phyloP scores from a whole-genome alignment of 2,888 invertebrate species.

The Frankliniella fusca region DNA sequence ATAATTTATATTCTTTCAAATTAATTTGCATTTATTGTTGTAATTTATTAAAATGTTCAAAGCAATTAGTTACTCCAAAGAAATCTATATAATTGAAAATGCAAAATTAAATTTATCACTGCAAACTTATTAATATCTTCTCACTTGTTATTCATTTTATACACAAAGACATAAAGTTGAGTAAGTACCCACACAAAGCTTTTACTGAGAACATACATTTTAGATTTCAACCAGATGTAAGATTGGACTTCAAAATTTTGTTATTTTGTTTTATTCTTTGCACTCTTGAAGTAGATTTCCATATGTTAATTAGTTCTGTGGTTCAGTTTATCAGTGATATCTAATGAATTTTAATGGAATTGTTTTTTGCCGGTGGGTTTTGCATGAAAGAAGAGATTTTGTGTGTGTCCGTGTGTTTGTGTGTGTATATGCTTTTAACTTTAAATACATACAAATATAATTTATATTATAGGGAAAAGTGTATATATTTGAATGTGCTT shows the following conservation, averaged over 20 bases:
- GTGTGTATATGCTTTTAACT: not conserved
- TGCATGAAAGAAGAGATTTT: not conserved
- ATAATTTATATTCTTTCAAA: slow-evolving; percentile 12
- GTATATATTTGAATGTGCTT: not conserved
- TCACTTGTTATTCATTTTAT: slow-evolving; percentile 18
- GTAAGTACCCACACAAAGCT: slow-evolving; percentile 4
- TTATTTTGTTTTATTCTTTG: not conserved
- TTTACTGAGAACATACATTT: not conserved
- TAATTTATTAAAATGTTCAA: slow-evolving; percentile 25
- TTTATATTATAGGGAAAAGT: not conserved
- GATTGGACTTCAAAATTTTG: not conserved
- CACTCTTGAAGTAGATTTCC: too few species aligned
- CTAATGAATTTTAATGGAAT: too few species aligned
- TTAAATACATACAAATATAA: not conserved
- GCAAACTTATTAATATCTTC: not conserved
- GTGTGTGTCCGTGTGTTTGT: not conserved
- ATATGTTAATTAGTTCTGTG: too few species aligned
- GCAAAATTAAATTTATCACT: slow-evolving; percentile 19
- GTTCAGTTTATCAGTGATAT: too few species aligned
- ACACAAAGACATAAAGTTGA: slow-evolving; percentile 17
- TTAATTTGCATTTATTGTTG: slow-evolving; percentile 23
- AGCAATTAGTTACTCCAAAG: slow-evolving; percentile 23
- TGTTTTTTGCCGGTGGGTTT: too few species aligned
- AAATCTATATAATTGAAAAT: slow-evolving; percentile 15
- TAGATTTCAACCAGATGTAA: not conserved